These are phyloP conservation scores for Pollachius pollachius DNA, from an alignment of 2,113 vertebrate species.

Conservation along the genomic window DNA sequence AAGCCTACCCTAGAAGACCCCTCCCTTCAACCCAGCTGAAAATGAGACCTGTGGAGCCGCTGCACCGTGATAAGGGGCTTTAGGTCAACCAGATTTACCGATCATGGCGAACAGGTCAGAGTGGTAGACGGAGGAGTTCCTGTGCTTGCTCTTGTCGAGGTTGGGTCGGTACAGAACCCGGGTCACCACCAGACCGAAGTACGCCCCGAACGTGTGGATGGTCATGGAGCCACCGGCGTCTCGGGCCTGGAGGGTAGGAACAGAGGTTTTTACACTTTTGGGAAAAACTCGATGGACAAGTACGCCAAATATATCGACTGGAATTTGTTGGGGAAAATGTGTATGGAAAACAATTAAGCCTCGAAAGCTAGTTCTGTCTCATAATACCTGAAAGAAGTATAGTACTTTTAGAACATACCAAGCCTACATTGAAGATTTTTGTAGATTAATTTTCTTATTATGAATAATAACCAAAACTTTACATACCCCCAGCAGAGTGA, in stretches of 20 bases:
- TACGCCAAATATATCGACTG: no score
- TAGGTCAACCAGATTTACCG: slow-evolving; percentile 64
- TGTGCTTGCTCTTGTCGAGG: slow-evolving; percentile 72
- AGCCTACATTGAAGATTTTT: no score
- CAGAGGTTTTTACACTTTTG: neutral
- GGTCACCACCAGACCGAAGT: slow-evolving; percentile 85
- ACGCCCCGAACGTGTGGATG: slow-evolving; percentile 90
- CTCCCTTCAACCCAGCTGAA: no score
- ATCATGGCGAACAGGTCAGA: slow-evolving; percentile 85
- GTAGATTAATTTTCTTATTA: no score
- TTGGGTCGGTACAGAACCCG: slow-evolving; percentile 77
- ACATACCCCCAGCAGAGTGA: slow-evolving; percentile 76
- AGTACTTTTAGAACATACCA: no score
- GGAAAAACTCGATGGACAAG: neutral
- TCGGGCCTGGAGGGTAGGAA: slow-evolving; percentile 70
- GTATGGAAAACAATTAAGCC: no score
- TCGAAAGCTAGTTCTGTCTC: neutral
- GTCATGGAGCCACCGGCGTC: slow-evolving; percentile 91
- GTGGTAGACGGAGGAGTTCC: slow-evolving; percentile 73
- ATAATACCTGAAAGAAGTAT: neutral
- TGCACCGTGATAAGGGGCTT: no score
- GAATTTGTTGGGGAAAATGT: no score
- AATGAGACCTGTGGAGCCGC: no score
- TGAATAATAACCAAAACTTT: neutral
- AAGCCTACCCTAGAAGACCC: no score